phyloP scores from a whole-genome alignment of 2,797 vertebrate species.

The Chiroxiphia lanceolata region DNA sequence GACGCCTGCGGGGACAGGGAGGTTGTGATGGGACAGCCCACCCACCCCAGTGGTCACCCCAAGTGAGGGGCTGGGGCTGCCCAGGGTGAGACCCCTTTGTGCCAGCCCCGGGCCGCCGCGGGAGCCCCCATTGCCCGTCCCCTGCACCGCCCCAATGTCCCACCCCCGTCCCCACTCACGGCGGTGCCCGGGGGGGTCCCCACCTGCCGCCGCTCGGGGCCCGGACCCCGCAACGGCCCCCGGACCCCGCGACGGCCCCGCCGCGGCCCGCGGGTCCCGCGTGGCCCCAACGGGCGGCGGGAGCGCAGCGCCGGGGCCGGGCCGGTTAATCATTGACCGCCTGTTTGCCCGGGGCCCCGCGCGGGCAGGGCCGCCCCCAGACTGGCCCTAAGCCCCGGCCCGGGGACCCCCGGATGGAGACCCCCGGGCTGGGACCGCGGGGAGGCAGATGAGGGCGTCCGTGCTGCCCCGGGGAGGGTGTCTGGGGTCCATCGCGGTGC shows the following conservation, averaged over 20 bases:
- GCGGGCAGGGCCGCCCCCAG: neutral
- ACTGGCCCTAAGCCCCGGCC: neutral
- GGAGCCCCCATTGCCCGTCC: constrained; percentile 45
- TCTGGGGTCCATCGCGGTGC: neutral
- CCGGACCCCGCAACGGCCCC: neutral
- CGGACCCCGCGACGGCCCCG: neutral
- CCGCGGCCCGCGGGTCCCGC: neutral
- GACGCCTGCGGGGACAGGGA: neutral
- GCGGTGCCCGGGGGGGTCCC: neutral
- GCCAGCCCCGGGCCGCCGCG: constrained; percentile 13
- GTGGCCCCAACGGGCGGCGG: neutral
- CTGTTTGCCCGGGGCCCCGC: neutral
- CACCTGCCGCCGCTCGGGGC: neutral
- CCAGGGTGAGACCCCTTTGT: too few species aligned
- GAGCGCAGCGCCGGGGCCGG: neutral
- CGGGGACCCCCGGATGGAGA: too few species aligned
- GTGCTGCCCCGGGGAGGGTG: rapidly evolving
- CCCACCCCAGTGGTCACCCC: neutral
- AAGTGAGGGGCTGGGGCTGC: too few species aligned
- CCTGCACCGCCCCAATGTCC: constrained; percentile 11
- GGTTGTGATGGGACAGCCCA: neutral
- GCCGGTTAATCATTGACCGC: neutral
- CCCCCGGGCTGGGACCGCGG: neutral
- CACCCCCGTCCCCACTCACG: neutral
- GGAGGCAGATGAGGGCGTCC: neutral